phyloP scores from a whole-genome alignment of 2,113 vertebrate genomes.

The Thermophis baileyi region DNA sequence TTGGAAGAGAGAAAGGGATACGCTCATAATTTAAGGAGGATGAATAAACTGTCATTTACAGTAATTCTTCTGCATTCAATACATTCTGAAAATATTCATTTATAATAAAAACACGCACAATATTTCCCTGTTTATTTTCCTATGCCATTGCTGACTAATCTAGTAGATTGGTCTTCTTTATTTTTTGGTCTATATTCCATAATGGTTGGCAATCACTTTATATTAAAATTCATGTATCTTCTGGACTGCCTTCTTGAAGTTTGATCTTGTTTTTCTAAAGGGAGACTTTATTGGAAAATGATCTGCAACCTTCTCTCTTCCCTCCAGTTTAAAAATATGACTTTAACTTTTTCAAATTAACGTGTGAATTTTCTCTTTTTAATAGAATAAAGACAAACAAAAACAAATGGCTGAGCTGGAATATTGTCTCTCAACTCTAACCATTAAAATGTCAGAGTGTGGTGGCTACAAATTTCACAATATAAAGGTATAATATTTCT shows the following conservation, averaged over 20 bases:
- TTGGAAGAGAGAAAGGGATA: background rate
- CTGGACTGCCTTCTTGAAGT: background rate
- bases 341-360: background rate
- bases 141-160: background rate
- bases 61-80: background rate
- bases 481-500: constrained; percentile 74
- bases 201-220: background rate
- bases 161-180: background rate
- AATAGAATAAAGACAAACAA: constrained; percentile 80
- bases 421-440: constrained; percentile 71
- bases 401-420: constrained; percentile 76
- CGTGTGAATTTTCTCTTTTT: constrained; percentile 29
- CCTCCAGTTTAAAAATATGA: background rate
- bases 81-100: background rate
- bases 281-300: background rate
- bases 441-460: constrained; percentile 70
- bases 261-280: background rate
- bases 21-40: background rate
- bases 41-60: background rate
- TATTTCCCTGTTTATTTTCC: background rate
- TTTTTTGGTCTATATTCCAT: background rate
- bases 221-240: background rate
- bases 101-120: background rate
- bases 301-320: background rate
- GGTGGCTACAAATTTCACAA: constrained; percentile 70